These are phyloP conservation scores for Takifugu ocellatus DNA, from an alignment of 2,797 vertebrate genomes.

Conservation along the genomic window DNA sequence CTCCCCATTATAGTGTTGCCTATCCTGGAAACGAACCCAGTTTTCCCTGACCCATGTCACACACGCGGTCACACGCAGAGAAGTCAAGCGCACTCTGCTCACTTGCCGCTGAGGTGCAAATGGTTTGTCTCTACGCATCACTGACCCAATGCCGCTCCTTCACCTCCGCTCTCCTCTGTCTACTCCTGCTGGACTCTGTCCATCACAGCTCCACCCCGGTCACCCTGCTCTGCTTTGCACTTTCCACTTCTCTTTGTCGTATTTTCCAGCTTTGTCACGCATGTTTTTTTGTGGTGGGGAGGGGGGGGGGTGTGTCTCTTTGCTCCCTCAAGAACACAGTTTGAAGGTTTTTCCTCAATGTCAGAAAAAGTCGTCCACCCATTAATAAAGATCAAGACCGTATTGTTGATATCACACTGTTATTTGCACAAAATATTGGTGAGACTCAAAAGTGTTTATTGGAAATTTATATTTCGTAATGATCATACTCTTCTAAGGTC, in stretches of 20 bases:
- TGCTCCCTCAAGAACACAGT: slow-evolving; percentile 13
- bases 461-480: too few relatives aligned
- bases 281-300: slow-evolving; percentile 3
- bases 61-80: slow-evolving; percentile 18
- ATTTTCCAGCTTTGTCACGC: slow-evolving; percentile 36
- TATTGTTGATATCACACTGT: too few relatives aligned
- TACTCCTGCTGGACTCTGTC: slow-evolving; percentile 63
- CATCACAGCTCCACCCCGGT: slow-evolving; percentile 52
- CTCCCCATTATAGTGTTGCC: slow-evolving; percentile 47
- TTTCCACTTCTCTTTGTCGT: slow-evolving; percentile 43
- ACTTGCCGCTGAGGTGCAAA: slow-evolving; percentile 66
- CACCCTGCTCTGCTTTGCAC: slow-evolving; percentile 39
- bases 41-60: slow-evolving; percentile 33
- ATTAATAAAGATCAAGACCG: too few relatives aligned
- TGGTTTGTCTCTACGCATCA: slow-evolving; percentile 62
- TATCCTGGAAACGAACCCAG: slow-evolving; percentile 53
- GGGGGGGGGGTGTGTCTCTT: not conserved
- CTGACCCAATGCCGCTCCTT: slow-evolving; percentile 53
- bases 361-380: too few relatives aligned
- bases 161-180: slow-evolving; percentile 56
- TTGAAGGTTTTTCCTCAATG: not conserved
- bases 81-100: slow-evolving; percentile 61
- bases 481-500: too few relatives aligned
- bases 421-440: too few relatives aligned
- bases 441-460: too few relatives aligned